Evolutionary conservation across 2,888 invertebrate species (phyloP).

Genomic region (Megaustenia siamemsis): DNA sequence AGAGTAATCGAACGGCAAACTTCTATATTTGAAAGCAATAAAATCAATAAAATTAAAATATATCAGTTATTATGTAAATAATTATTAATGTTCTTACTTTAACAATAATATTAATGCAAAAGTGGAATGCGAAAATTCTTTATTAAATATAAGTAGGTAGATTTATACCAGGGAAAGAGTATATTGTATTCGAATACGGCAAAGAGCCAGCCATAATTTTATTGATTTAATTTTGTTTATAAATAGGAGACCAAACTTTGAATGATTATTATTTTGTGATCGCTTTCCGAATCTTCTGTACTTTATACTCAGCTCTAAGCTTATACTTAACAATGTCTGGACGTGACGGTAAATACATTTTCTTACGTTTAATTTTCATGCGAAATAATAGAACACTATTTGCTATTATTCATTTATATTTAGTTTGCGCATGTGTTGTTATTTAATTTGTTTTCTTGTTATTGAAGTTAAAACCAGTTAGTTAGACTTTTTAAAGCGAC

Average conservation of each 20-base stretch:
- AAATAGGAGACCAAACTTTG: neutral
- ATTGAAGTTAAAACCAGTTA: no score
- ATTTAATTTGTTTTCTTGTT: no score
- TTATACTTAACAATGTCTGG: conserved; percentile 11
- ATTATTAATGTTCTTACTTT: neutral
- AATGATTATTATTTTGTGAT: neutral
- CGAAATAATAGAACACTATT: neutral
- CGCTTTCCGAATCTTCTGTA: neutral
- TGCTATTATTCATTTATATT: neutral
- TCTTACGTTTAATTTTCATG: neutral
- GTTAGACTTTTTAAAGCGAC: no score
- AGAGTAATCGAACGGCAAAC: neutral
- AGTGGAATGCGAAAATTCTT: neutral
- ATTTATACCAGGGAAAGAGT: neutral
- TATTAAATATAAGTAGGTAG: neutral
- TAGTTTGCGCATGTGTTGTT: neutral
- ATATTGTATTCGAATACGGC: neutral
- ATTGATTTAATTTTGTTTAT: neutral
- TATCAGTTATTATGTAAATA: neutral
- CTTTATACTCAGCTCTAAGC: neutral
- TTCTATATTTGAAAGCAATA: no score
- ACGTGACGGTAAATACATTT: conserved; percentile 5
- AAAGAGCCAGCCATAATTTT: neutral
- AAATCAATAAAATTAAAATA: neutral
- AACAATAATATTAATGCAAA: no score